Conservation (phyloP, 2,888 invertebrate genomes). For the Nineta flava region DNA sequence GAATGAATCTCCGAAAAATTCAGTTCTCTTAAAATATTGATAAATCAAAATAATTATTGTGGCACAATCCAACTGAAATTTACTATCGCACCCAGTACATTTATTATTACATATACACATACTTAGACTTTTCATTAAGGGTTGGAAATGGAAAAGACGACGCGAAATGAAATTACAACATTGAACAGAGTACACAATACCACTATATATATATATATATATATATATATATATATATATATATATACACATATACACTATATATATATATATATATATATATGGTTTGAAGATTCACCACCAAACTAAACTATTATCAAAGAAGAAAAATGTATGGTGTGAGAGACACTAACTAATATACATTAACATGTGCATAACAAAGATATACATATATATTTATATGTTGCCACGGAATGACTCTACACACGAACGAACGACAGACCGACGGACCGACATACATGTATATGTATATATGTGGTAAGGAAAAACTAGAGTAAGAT, state of each 20-base stretch:
- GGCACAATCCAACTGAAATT: too few species aligned
- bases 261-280: too few species aligned
- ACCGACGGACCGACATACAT: too few species aligned
- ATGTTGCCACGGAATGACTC: constrained; percentile 12
- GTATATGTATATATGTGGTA: too few species aligned
- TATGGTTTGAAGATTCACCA: constrained; percentile 2
- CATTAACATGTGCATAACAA: constrained; percentile 15
- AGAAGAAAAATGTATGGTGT: not conserved
- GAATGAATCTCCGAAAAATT: too few species aligned
- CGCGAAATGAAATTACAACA: constrained; percentile 32
- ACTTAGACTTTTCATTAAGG: constrained; percentile 30
- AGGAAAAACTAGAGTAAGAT: too few species aligned
- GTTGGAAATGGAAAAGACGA: constrained; percentile 22
- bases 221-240: not conserved
- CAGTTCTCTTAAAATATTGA: too few species aligned
- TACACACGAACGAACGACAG: too few species aligned
- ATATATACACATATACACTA: too few species aligned
- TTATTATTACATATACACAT: constrained; percentile 12
- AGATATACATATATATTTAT: constrained; percentile 15
- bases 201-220: not conserved
- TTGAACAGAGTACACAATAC: not conserved
- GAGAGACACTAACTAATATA: constrained; percentile 22
- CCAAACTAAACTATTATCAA: not conserved
- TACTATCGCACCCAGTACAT: too few species aligned
- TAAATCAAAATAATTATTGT: too few species aligned